A percentile compares a stretch with the other conserved stretches of the same genome.
Evolutionary conservation across 2,797 vertebrate genomes (phyloP).

Genomic region (Tapirus indicus): DNA sequence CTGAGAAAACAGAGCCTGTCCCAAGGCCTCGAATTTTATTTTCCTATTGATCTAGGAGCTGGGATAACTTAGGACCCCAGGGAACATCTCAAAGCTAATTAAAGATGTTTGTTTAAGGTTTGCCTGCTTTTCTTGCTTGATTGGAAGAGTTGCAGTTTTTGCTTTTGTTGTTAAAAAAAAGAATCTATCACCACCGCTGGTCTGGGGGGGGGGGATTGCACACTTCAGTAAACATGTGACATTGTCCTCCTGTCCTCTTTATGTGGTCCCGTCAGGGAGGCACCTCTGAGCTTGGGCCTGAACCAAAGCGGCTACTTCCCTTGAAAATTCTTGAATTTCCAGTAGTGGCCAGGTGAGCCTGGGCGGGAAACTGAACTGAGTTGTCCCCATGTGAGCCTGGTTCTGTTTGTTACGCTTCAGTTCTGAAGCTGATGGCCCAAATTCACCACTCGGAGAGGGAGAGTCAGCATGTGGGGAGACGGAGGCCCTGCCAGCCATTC

Average conservation of each 20-base stretch:
- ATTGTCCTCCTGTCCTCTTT: not conserved
- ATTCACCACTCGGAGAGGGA: not conserved
- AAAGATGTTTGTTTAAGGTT: constrained; percentile 49
- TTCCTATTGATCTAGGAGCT: constrained; percentile 51
- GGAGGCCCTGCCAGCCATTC: not conserved
- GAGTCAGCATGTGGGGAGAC: not conserved
- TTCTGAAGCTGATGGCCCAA: constrained; percentile 9
- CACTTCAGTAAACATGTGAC: fast-evolving
- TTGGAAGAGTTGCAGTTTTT: constrained; percentile 37
- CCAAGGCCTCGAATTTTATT: constrained; percentile 62
- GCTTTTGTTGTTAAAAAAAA: not conserved
- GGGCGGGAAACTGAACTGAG: not conserved
- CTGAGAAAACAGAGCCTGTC: constrained; percentile 61
- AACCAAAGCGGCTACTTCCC: not conserved
- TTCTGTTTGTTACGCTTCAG: not conserved
- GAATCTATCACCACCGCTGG: not conserved
- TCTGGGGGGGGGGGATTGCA: not conserved
- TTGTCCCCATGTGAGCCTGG: not conserved
- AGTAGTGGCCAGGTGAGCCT: not conserved
- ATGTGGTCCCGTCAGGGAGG: not conserved
- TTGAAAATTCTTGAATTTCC: constrained; percentile 30
- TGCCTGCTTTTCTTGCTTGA: not conserved
- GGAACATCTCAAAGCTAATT: constrained; percentile 51
- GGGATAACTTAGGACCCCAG: constrained; percentile 35
- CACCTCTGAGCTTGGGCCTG: not conserved